Base-by-base conservation (phyloP, 2,113 vertebrate species). In the Paratilapia polleni region DNA sequence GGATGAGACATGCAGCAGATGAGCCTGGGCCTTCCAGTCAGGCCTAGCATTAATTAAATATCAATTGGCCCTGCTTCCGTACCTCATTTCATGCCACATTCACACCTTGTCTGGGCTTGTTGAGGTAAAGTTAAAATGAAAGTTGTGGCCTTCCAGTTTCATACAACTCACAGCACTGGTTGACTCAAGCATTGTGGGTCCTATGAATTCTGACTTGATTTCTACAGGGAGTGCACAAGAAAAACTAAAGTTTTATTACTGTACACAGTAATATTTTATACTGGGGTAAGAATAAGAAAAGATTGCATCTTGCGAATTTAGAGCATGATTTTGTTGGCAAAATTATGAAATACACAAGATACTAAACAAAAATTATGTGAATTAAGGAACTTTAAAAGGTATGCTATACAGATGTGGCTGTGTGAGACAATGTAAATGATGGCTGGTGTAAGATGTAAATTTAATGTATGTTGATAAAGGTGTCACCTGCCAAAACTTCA, bases 11-110 rank as follows among this genome's bases (percentile, higher is more conserved):
- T 83, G 83, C 91, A 84, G 93, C 80, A 91, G 94, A 94, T 90
- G 92, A 95, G 92, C 85, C 78, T 22, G 56, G 82, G 87, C 89
- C 89, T 90, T 89, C 70, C 88, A 92, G 92, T 90, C 88, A 91
- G 84, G 93, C 81, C 89, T 82, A 75, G 74, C 91, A 93, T 94
- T 95, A 95, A 95, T 96, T 94, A 95, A 95, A 95, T 93, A 96
- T 95, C 93, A 94, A 92, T 93, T 93, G 94, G 88, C 86, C 89
- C 70, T 86, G 80, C 87, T 90, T 91, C 89, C 78, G 28, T 87
- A 90, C 85, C 92, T 94, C 90, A 94, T 93, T 95, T 95, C 92
- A 94, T 90, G 93, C 81, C 94, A 93, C 90, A 93, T 94, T 94
- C 93, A 89, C 88, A 93, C 94, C 90, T 92, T 89, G 78, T 90